Evolutionary conservation across 2,888 invertebrate genomes (phyloP), one percentile per base, ranked within the genome.

Genomic region (Allophyes oxyacanthae): DNA sequence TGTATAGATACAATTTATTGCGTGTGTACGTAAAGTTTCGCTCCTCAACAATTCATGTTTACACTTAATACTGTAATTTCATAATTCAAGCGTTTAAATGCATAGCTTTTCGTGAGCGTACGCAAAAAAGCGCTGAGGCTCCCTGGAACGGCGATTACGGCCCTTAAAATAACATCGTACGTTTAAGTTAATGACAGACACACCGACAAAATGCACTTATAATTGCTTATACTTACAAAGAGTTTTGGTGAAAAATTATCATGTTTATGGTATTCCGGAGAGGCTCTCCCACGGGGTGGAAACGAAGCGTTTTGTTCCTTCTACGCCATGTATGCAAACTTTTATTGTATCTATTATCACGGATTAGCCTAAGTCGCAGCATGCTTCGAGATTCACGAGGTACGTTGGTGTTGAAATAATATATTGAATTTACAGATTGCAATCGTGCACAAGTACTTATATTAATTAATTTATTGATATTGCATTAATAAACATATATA

Each of bases 31-130:
- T 63, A 59, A 64, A 54, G 51, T 54, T 67, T 53, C 43, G 55
- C 66, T 52, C 68, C 78, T 78, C 81, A 79, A 77, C 77, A 79
- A 79, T 83, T 82, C 82, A 79, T 86, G 87, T 90, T 91, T 92
- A 89, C 90, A 88, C 89, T 92, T 89, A 86, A 90, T 90, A 90
- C 92, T 88, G 89, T 91, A 93, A 92, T 93, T 93, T 92, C 91
- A 94, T 93, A 94, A 94, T 93, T 91, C 87, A 91, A 88, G 90
- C 92, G 92, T 92, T 94, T 93, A 94, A 94, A 91, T 92, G 93
- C 93, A 93, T 93, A 93, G 91, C 91, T 92, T 92, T 93, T 88
- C 89, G 91, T 90, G 90, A 90, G 89, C 81, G 88, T 79, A 83
- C 83, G 77, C 77, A 83, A 83, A 90, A 91, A 92, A 89, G 85